These are phyloP conservation scores for Malthinus seriepunctatus DNA, from an alignment of 2,888 invertebrate species.

Conservation along the genomic window DNA sequence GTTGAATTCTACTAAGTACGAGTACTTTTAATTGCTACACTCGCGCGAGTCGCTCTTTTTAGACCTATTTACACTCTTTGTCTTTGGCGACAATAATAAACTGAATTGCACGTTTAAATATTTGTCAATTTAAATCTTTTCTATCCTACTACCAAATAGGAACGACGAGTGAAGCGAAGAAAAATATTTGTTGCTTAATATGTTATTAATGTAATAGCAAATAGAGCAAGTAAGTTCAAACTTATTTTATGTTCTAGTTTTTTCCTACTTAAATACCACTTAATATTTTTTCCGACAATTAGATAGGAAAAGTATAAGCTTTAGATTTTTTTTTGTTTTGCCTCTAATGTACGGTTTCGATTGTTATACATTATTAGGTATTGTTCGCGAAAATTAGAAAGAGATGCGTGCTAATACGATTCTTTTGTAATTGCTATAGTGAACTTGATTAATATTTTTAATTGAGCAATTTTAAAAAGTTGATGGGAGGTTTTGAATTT, in stretches of 20 bases:
- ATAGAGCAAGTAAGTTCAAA: not conserved
- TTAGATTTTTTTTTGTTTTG: not conserved
- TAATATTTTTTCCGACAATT: not conserved
- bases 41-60: not conserved
- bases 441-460: too few species aligned
- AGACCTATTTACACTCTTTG: not conserved
- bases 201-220: not conserved
- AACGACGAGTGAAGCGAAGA: not conserved
- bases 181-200: not conserved
- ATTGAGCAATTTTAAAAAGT: too few species aligned
- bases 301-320: not conserved
- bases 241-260: constrained; percentile 5
- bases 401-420: too few species aligned
- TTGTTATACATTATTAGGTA: too few species aligned
- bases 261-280: not conserved
- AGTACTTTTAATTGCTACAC: constrained; percentile 3
- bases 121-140: too few species aligned
- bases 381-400: too few species aligned
- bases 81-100: not conserved
- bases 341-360: too few species aligned
- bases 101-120: not conserved
- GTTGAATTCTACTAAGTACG: constrained; percentile 14
- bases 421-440: too few species aligned
- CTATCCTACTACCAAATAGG: too few species aligned
- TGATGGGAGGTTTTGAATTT: too few species aligned